Conservation (phyloP, 2,113 vertebrate genomes). For the human (Homo sapiens) region DNA sequence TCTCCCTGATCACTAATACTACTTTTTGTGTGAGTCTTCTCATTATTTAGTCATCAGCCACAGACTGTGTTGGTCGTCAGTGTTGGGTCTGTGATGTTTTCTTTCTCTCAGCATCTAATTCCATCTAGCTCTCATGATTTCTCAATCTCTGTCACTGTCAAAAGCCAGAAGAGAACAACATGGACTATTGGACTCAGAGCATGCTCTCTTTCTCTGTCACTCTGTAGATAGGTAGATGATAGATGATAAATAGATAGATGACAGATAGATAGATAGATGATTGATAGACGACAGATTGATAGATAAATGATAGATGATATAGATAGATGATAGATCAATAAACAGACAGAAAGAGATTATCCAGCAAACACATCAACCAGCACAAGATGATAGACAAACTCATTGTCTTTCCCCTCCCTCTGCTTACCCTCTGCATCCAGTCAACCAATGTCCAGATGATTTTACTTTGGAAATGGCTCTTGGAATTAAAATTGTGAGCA, state of each 20-base stretch:
- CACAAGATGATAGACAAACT: rapidly evolving
- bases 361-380: background rate
- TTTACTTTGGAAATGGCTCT: background rate
- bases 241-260: no score
- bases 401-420: background rate
- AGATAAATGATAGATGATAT: no score
- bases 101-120: no score
- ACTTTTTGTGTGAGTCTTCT: background rate
- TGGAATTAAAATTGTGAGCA: background rate
- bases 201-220: background rate
- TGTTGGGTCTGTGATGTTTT: rapidly evolving
- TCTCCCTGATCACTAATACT: rapidly evolving
- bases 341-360: background rate
- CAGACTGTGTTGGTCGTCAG: background rate
- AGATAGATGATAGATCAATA: no score
- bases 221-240: no score
- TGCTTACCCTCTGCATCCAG: background rate
- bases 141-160: background rate
- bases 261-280: no score
- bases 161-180: background rate
- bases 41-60: background rate
- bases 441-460: background rate
- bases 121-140: background rate
- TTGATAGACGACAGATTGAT: no score
- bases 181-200: background rate